Base-by-base conservation (phyloP, 1,140 invertebrate species). In the Drosophila athabasca region DNA sequence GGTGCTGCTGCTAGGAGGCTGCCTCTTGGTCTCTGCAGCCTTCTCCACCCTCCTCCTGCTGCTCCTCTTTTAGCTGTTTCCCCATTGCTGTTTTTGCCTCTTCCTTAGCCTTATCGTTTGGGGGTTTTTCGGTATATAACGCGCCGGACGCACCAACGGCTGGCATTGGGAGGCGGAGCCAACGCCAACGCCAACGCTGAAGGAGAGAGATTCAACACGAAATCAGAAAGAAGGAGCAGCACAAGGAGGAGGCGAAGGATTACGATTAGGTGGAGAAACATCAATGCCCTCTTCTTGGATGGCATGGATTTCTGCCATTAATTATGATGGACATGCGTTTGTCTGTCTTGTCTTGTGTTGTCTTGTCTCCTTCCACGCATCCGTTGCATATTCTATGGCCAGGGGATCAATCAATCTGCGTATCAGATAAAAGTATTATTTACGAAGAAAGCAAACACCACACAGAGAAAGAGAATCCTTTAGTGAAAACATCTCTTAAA, bases 81-180 rank as follows among this genome's bases (percentile, higher is more conserved):
- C 31, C 31, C 31, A 31, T 31, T 31, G 31, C 31, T 31, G 31
- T 31, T 31, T 31, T 31, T 31, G 31, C 31, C 31, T 9, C 9
- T 54, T 49, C 62, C 65, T 78, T 70, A 62, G 82, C 79, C 82
- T 87, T 76, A 68, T 76, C 79, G 79, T 88, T 83, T 39, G 31
- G 35, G 35, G 77, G 83, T 77, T 83, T 79, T 87, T 89, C 44
- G 76, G 82, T 87, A 88, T 58, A 87, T 87, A 87, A 81, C 76
- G 76, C 76, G 72, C 52, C 65, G 58, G 73, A 79, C 76, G 76
- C 81, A 85, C 81, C 81, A 84, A 87, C 82, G 59, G 73, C 62
- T 71, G 76, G 62, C 72, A 52, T 39, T 76, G 62, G 76, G 76
- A 88, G 82, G 83, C 82, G 83, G 82, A 87, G 82, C 82, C 78